Base-by-base conservation (phyloP, 2,888 invertebrate species). In the Tridacna gigas region DNA sequence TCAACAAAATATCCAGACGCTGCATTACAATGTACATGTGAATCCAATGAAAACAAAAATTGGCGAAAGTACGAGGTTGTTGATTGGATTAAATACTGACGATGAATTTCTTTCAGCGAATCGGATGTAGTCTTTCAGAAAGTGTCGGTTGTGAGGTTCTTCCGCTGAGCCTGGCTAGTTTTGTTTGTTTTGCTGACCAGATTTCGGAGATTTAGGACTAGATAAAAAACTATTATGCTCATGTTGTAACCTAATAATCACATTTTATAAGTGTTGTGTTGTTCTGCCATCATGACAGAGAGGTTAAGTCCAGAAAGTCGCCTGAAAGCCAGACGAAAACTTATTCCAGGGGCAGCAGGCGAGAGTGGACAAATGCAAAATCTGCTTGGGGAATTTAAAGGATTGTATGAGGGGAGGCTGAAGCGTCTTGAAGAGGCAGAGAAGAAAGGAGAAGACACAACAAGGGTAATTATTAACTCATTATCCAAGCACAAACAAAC, bases 321-420 rank as follows among this genome's bases (percentile, higher is more conserved):
- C 26, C 60, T 81, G 20, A 81, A 82, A 79, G 82, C 79, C 37
- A 80, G 82, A 71, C 83, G 84, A 67, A 79, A 78, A 25, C 48
- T 86, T 51, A 73, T 67, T 37, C 48, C 37, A 66, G 77, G 88
- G 25, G 77, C 81, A 20, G 75, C 76, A 69, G 81, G 86, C 51
- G 91, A 89, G 78, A 89, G 89, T 79, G 93, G 93, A 15, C 93
- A 93, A 77, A 94, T 94, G 94, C 93, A 93, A 74, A 92, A 90
- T 80, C 82, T 94, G 74, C 83, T 94, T 48, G 92, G 91, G 25
- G 93, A 94, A 88, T 94, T 94, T 86, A 93, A 91, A 80, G 91
- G 91, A 37, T 81, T 94, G n/a, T 94, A 94, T 82, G 94, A 94
- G 85, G 91, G 91, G n/a, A 91, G 92, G 80, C 80, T 94, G 25